Percentiles rank a stretch among this genome's conserved stretches.
Conservation (phyloP, 2,113 vertebrate genomes). For the Chionomys nivalis region DNA sequence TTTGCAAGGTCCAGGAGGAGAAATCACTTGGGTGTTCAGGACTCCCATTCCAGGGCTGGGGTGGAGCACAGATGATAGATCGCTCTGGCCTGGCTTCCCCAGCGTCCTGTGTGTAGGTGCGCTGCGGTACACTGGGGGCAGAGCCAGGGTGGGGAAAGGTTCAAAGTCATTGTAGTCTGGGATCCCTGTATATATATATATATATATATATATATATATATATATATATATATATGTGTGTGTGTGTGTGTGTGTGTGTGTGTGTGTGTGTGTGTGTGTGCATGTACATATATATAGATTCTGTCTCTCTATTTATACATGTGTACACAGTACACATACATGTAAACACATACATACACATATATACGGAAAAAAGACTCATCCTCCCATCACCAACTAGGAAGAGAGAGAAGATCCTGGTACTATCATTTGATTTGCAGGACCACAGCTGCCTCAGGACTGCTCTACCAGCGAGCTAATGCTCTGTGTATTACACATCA, state of each 20-base stretch:
- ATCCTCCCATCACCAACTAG: neutral
- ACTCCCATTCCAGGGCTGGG: neutral
- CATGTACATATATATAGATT: too few species aligned
- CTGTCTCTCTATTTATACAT: too few species aligned
- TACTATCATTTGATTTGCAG: rapidly evolving
- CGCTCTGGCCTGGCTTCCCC: too few species aligned
- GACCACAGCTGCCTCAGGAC: rapidly evolving
- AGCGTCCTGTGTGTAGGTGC: neutral
- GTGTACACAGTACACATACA: too few species aligned
- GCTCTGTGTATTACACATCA: rapidly evolving
- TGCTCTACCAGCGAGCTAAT: neutral
- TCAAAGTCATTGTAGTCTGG: neutral
- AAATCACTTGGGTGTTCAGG: neutral
- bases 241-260: too few species aligned
- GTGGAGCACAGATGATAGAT: too few species aligned
- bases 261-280: too few species aligned
- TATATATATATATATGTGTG: too few species aligned
- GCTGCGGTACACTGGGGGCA: neutral
- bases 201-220: too few species aligned
- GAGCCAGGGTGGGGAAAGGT: neutral
- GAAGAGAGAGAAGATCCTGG: neutral
- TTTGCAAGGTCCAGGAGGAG: neutral
- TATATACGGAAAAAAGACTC: neutral
- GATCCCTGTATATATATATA: too few species aligned
- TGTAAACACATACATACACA: too few species aligned